Conservation (phyloP, 2,888 invertebrate species). For the Hypomecis atomaria region DNA sequence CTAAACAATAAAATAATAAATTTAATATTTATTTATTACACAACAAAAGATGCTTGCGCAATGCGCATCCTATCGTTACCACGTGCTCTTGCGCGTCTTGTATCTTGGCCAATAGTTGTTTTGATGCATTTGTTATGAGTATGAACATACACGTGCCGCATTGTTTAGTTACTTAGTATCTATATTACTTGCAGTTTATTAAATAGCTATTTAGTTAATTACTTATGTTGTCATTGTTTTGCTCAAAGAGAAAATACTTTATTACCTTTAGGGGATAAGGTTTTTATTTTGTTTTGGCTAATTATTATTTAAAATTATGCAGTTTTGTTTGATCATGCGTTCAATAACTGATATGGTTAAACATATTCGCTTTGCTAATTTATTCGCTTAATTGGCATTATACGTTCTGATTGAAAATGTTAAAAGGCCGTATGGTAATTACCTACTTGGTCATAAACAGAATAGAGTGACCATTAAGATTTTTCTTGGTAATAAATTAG, state of each 20-base stretch:
- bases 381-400: slow-evolving; percentile 31
- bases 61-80: slow-evolving; percentile 11
- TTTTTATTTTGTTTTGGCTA: neutral
- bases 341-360: neutral
- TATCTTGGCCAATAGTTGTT: slow-evolving; percentile 17
- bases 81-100: slow-evolving; percentile 15
- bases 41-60: slow-evolving; percentile 6
- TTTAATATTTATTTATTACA: neutral
- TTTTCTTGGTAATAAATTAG: neutral
- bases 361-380: slow-evolving; percentile 3
- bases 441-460: slow-evolving; percentile 3
- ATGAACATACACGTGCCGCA: slow-evolving; percentile 20
- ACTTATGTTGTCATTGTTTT: neutral
- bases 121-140: neutral
- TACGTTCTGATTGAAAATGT: slow-evolving; percentile 46
- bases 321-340: slow-evolving; percentile 12
- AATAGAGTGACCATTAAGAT: slow-evolving; percentile 33
- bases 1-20: neutral
- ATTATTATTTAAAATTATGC: neutral
- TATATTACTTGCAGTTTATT: neutral
- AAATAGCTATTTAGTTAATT: neutral
- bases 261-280: neutral
- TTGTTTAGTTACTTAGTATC: slow-evolving; percentile 6
- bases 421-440: slow-evolving; percentile 16
- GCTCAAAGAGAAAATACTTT: neutral